Percentiles rank a stretch among this genome's conserved stretches.
These are phyloP conservation scores for Anser cygnoides DNA, from an alignment of 2,113 vertebrate species.

Conservation along the genomic window DNA sequence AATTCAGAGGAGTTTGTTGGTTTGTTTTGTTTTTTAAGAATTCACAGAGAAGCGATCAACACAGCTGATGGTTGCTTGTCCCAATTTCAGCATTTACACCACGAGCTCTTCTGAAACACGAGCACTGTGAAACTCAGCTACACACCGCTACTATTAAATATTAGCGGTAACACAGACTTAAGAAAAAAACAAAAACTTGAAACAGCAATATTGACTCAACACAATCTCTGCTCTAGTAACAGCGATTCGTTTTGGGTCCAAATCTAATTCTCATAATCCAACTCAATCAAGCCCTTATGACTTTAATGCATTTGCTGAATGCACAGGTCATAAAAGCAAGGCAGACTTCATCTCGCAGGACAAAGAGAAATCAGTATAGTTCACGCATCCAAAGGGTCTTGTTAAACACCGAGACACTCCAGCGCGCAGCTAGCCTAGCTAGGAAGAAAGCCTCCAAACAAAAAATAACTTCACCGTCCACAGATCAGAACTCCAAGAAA, in stretches of 20 bases:
- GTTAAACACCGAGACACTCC: not conserved
- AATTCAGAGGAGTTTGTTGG: not conserved
- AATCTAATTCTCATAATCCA: not conserved
- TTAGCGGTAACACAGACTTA: not conserved
- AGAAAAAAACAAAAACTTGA: not conserved
- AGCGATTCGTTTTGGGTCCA: not conserved
- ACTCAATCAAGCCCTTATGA: not conserved
- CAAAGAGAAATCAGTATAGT: not conserved
- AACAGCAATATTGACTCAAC: not conserved
- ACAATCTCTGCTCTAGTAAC: not conserved
- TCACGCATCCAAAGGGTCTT: not conserved
- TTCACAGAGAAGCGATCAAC: not conserved
- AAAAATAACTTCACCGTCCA: not conserved
- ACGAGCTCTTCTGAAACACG: not conserved
- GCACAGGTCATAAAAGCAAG: not conserved
- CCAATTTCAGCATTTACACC: not conserved
- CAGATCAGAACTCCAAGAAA: not conserved
- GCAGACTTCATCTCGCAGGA: not conserved
- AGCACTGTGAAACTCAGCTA: not conserved
- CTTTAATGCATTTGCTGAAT: not conserved
- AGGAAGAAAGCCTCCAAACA: not conserved
- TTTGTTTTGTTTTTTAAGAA: not conserved
- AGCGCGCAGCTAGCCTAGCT: not conserved
- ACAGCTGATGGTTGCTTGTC: fast-evolving
- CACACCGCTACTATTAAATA: not conserved